Evolutionary conservation across 53 echinoderm and acorn worm genomes (phyloP).

Genomic region (Stichopus horrens): DNA sequence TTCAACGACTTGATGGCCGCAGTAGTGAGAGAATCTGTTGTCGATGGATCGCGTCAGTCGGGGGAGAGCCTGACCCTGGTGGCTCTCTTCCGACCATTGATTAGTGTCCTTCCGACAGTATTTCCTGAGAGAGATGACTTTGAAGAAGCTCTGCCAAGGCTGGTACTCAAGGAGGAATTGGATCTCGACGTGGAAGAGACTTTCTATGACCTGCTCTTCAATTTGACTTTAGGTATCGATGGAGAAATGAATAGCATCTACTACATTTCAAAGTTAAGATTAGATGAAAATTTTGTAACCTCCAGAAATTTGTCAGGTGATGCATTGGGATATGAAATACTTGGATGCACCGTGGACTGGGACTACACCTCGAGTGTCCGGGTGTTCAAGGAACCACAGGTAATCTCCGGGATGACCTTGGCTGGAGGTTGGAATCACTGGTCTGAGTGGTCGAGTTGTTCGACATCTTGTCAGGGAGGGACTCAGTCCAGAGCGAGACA

Average conservation of each 20-base stretch:
- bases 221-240: conserved; percentile 9
- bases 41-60: neutral
- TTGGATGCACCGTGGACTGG: neutral
- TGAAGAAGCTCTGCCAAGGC: too few relatives aligned
- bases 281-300: neutral
- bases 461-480: conserved; percentile 57
- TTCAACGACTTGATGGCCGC: neutral
- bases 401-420: neutral
- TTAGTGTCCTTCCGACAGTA: neutral
- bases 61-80: neutral
- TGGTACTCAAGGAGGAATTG: neutral
- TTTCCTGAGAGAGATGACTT: neutral
- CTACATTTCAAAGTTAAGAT: neutral
- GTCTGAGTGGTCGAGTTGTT: conserved; percentile 59
- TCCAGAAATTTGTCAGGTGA: neutral
- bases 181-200: neutral
- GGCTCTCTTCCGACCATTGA: neutral
- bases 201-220: conserved; percentile 19
- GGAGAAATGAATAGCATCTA: neutral
- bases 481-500: conserved; percentile 44
- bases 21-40: neutral
- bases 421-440: conserved; percentile 67
- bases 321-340: neutral
- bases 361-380: conserved; percentile 3
- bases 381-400: conserved; percentile 18